Evolutionary conservation across 2,888 invertebrate species (phyloP), one percentile per base, ranked within the genome.

Genomic region (Ichneumoninae sp.): DNA sequence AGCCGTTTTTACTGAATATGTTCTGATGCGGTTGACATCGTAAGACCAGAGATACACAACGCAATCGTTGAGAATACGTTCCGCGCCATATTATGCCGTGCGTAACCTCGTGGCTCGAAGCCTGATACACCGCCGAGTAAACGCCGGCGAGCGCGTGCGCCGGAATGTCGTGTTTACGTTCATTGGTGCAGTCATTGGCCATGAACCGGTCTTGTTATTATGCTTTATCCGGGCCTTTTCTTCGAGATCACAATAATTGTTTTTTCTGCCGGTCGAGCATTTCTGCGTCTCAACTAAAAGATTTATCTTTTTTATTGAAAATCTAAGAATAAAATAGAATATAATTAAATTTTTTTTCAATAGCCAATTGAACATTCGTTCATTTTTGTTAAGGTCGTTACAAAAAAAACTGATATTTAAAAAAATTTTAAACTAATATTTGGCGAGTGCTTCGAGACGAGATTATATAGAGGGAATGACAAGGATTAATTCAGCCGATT

Each of bases 71-170:
- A 44, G 47, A 22, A 33, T 40, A 52, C 47, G 69, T 83, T 78
- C 22, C 78, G 57, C 78, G 83, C 78, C 80, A 77, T 76, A 44
- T 50, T 40, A n/a, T 22, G 22, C 16, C 44, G 50, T 74, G 40
- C 57, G 75, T 73, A 73, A 83, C 83, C 83, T 81, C 83, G 83
- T 83, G 83, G 80, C 33, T n/a, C 63, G 36, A 50, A 47, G 36
- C 66, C n/a, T 44, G 63, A 30, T 6, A n/a, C 33, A 33, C 33
- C 16, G 63, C 33, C 30, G 63, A n/a, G 19, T 33, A n/a, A 40
- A 47, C 10, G 30, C 8, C 6, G 33, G 3, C 4, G 22, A 19
- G 76, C 83, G 83, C 83, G 57, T 52, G 83, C 81, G 81, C 66
- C 3, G 8, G 63, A 63, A 33, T 16, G 5, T 60, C 54, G 22